Conservation (phyloP, 2,113 vertebrate species). For the Coptodon bakossiorum region DNA sequence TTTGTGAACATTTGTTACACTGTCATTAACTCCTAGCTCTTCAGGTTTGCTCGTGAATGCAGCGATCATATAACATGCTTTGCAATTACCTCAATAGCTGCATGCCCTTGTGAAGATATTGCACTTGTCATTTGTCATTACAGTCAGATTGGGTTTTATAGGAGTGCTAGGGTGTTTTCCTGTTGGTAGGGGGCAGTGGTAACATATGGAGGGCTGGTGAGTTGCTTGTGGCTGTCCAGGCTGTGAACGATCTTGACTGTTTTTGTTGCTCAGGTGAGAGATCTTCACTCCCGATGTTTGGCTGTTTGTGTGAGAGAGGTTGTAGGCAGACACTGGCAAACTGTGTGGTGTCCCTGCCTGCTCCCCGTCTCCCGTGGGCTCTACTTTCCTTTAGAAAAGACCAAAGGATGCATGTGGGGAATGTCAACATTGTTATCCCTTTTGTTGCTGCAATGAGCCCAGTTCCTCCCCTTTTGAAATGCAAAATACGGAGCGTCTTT, state of each 20-base stretch:
- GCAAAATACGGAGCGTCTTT: conserved; percentile 48
- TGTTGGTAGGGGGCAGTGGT: conserved; percentile 53
- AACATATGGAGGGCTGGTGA: conserved; percentile 21
- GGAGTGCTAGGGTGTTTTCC: conserved; percentile 22
- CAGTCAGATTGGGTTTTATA: not conserved
- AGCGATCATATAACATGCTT: not conserved
- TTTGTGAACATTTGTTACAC: not conserved
- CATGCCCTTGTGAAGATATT: not conserved
- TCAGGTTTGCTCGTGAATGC: not conserved
- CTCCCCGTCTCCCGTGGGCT: conserved; percentile 11
- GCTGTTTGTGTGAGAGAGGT: not conserved
- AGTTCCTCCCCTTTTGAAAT: conserved; percentile 60
- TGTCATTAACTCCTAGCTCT: not conserved
- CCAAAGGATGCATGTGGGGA: conserved; percentile 49
- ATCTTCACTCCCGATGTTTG: not conserved
- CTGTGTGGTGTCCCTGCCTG: not conserved
- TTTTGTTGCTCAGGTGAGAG: not conserved
- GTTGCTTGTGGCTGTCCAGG: not conserved
- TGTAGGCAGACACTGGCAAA: not conserved
- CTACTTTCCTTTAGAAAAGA: conserved; percentile 33
- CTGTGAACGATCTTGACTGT: not conserved
- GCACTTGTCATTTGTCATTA: not conserved
- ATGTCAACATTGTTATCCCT: conserved; percentile 57
- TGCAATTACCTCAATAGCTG: not conserved
- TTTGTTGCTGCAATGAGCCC: conserved; percentile 50